These are phyloP conservation scores for Poeciliopsis retropinna DNA, from an alignment of 2,113 vertebrate genomes.

Conservation along the genomic window DNA sequence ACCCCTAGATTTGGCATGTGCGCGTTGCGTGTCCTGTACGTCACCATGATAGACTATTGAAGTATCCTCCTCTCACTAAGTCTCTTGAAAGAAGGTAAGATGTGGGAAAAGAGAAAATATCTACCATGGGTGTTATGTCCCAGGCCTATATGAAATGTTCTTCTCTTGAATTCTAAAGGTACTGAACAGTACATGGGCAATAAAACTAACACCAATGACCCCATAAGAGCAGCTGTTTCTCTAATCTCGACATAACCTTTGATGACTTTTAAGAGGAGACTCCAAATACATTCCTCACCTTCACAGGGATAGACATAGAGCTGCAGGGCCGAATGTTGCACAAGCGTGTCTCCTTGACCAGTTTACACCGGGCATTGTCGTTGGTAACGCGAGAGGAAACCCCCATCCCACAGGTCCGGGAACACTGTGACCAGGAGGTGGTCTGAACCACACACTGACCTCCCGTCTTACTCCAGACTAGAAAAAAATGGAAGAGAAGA, in stretches of 20 bases:
- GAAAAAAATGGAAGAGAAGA: slow-evolving; percentile 14
- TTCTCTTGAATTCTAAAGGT: not conserved
- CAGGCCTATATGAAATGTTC: too few species aligned
- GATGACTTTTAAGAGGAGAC: slow-evolving; percentile 16
- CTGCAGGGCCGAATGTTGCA: slow-evolving; percentile 84
- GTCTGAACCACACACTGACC: slow-evolving; percentile 80
- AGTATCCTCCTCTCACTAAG: too few species aligned
- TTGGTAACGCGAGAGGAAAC: slow-evolving; percentile 84
- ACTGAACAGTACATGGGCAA: not conserved
- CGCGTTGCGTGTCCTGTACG: too few species aligned
- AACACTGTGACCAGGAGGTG: slow-evolving; percentile 85
- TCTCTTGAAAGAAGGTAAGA: too few species aligned
- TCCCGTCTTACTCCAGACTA: slow-evolving; percentile 75
- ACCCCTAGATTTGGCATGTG: too few species aligned
- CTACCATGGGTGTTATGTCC: too few species aligned
- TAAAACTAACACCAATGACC: slow-evolving; percentile 69
- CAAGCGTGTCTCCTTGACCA: slow-evolving; percentile 83
- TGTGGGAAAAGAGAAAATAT: too few species aligned
- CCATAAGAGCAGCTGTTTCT: slow-evolving; percentile 41
- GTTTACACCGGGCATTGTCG: slow-evolving; percentile 82
- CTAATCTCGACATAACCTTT: slow-evolving; percentile 22
- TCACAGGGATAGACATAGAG: slow-evolving; percentile 76
- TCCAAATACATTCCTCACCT: slow-evolving; percentile 71
- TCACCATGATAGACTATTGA: too few species aligned
- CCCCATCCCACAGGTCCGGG: slow-evolving; percentile 84